These are phyloP conservation scores for Epinephelus fuscoguttatus DNA, from an alignment of 2,113 vertebrate species.

Conservation along the genomic window DNA sequence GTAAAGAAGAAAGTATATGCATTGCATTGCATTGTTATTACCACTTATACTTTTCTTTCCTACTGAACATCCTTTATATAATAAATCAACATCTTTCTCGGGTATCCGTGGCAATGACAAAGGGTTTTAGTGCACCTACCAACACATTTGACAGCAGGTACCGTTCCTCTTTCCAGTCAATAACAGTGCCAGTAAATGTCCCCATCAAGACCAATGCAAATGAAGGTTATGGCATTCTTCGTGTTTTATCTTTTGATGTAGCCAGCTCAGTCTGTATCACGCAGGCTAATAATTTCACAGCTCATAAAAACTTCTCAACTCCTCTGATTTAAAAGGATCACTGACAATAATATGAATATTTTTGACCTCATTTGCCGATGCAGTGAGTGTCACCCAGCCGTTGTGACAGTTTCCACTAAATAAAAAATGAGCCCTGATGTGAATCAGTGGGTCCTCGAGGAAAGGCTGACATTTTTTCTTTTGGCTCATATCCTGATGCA, in stretches of 20 bases:
- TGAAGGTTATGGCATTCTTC: slow-evolving; percentile 14
- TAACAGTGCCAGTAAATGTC: slow-evolving; percentile 25
- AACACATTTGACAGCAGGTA: slow-evolving; percentile 4
- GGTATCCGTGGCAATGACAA: background rate
- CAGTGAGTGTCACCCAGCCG: slow-evolving; percentile 15
- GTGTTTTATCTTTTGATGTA: slow-evolving; percentile 7
- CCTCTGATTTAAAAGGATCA: slow-evolving; percentile 34
- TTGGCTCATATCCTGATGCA: slow-evolving; percentile 32
- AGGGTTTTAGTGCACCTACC: background rate
- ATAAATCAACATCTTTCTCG: background rate
- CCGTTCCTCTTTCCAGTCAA: slow-evolving; percentile 5
- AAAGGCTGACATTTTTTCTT: slow-evolving; percentile 21
- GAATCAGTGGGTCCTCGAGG: slow-evolving; percentile 27
- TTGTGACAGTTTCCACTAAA: slow-evolving; percentile 34
- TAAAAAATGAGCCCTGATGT: slow-evolving; percentile 50
- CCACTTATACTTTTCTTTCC: background rate
- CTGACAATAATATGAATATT: slow-evolving; percentile 41
- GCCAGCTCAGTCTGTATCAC: background rate
- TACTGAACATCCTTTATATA: background rate
- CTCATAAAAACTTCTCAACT: slow-evolving; percentile 26
- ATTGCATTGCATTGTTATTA: too few species aligned
- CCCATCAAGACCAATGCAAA: slow-evolving; percentile 22
- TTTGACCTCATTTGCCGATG: slow-evolving; percentile 38
- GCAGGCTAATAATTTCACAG: slow-evolving; percentile 2
- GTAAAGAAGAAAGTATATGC: too few species aligned